phyloP scores from a whole-genome alignment of 1,140 invertebrate genomes.

The Ceratosolen solmsi region DNA sequence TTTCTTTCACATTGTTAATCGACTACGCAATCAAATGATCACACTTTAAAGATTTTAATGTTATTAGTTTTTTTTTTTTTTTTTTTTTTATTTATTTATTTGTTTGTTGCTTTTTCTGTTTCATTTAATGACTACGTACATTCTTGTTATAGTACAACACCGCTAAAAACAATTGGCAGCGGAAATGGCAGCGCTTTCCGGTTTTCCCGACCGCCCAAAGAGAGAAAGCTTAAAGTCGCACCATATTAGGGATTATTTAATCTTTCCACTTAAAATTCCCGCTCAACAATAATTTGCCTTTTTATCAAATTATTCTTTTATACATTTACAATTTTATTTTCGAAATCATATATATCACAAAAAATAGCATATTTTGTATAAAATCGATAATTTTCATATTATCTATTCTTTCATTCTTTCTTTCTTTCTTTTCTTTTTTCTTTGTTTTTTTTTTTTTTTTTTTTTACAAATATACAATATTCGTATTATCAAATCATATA shows the following conservation, averaged over 20 bases:
- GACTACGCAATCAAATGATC: conserved; percentile 33
- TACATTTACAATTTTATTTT: conserved; percentile 22
- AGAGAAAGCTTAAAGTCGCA: conserved; percentile 39
- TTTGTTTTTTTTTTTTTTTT: conserved; percentile 31
- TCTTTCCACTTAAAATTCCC: not conserved
- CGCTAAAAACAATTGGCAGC: conserved; percentile 52
- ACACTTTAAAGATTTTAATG: conserved; percentile 41
- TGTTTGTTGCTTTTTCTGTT: conserved; percentile 20
- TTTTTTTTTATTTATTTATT: not conserved
- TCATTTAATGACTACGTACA: conserved; percentile 45
- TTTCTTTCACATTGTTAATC: conserved; percentile 23
- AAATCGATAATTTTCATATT: conserved; percentile 43
- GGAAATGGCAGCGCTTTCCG: conserved; percentile 51
- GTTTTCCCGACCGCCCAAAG: conserved; percentile 49
- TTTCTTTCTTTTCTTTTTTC: conserved; percentile 34
- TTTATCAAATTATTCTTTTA: conserved; percentile 21
- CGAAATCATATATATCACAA: conserved; percentile 36
- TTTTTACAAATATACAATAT: conserved; percentile 49
- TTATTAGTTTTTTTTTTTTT: not conserved
- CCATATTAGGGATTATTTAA: conserved; percentile 2
- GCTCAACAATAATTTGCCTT: conserved; percentile 18
- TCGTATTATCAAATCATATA: conserved; percentile 31
- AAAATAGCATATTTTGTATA: conserved; percentile 42
- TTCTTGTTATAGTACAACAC: conserved; percentile 49
- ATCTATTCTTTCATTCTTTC: too few relatives aligned